Evolutionary conservation across 2,797 vertebrate species (phyloP), one percentile per base, ranked within the genome.

Genomic region (Leptodactylus fallax): DNA sequence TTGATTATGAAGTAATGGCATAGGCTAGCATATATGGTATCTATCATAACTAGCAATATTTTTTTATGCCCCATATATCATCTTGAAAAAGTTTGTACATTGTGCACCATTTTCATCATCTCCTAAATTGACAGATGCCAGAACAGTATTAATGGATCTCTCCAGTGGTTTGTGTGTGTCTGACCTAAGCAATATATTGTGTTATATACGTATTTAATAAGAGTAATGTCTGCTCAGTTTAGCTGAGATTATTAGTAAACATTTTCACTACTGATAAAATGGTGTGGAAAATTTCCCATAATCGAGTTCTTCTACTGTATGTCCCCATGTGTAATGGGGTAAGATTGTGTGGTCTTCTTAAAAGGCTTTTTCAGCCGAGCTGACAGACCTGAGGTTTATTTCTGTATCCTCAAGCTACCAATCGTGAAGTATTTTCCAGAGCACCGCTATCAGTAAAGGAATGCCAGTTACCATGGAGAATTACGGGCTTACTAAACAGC

Each of bases 401-500:
- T 77, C 58, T 51, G 25, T 85, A 49, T 63, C 72, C 72, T 78
- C 6, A 6, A 85, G 72, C 53, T 58, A 47, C 25, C 67, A 83
- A 9, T 72, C 25, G 25, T 77, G 36, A n/a, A 77, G 21, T n/a
- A 47, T 76, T 72, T 76, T 76, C 45, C 72, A 51, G n/a, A 25
- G n/a, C 83, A 49, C 45, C 45, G 83, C 56, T 77, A 60, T 58
- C 56, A 77, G 55, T 77, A 77, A 56, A 85, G 58, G 55, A 74
- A 61, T 61, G 58, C 47, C 72, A 27, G 83, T 85, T 85, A 71
- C 72, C 83, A 85, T 85, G 83, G 83, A 85, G 72, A 85, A 78
- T 53, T 61, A 77, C n/a, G 65, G 83, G 45, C 72, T 63, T 76
- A 27, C 55, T 78, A 77, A 61, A 85, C 47, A 53, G 71, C 36